Conservation (phyloP, 37 sponge, comb jelly and placozoan genomes). For the Spongia lamella region DNA sequence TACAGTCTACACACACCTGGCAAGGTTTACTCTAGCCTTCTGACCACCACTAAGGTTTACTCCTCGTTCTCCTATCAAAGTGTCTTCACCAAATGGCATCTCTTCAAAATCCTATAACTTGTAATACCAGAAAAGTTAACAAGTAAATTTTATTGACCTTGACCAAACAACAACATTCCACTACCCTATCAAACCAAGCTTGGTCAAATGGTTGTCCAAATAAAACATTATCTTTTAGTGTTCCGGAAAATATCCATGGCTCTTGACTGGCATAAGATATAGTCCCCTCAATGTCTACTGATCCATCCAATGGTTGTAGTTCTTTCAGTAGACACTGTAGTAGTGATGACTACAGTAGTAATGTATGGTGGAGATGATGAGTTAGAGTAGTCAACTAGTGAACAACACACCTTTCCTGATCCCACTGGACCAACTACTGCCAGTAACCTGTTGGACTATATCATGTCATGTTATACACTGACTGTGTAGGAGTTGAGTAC, state of each 20-base stretch:
- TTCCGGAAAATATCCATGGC: conserved; percentile 36
- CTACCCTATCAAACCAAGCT: conserved; percentile 4
- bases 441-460: conserved; percentile 5
- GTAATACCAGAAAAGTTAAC: neutral
- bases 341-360: neutral
- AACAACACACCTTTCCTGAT: conserved; percentile 36
- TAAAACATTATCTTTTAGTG: conserved; percentile 24
- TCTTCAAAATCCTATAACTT: conserved; percentile 33
- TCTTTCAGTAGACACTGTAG: conserved; percentile 6
- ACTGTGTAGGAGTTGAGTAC: too few relatives aligned
- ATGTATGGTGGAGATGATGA: neutral
- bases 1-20: conserved; percentile 50
- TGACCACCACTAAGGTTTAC: conserved; percentile 70
- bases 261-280: conserved; percentile 11
- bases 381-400: neutral
- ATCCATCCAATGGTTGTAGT: neutral
- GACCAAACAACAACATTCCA: conserved; percentile 7
- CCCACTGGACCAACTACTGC: conserved; percentile 51
- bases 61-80: conserved; percentile 57
- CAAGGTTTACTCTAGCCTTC: conserved; percentile 54
- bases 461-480: neutral
- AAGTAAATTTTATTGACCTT: neutral
- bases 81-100: conserved; percentile 44
- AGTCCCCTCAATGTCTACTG: conserved; percentile 10
- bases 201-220: conserved; percentile 11